Evolutionary conservation across 1,140 invertebrate genomes (phyloP), one percentile per base, ranked within the genome.

Genomic region (Panagrolaimus sp.): DNA sequence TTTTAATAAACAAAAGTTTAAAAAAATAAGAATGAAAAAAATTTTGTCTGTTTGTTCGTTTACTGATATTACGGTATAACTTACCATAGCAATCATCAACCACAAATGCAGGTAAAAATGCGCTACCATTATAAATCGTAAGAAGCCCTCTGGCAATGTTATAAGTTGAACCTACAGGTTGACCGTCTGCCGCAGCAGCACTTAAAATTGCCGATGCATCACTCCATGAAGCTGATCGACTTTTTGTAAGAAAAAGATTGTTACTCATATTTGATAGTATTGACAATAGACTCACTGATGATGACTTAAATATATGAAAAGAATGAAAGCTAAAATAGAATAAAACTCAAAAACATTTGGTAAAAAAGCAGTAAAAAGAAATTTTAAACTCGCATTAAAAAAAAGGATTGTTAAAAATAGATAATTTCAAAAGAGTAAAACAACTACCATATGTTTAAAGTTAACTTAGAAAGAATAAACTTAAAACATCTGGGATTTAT

Each of bases 101-200:
- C 25, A 77, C 76, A 70, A 78, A 77, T 20, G 76, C 75, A 31
- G 75, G 76, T 25, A 77, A 63, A 44, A 77, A 77, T 5, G 75
- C 75, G 16, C 70, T 76, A 9, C 76, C 75, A 14, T 75, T 64
- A 63, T 77, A 75, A 63, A 78, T 76, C 9, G 63, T 67, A 2
- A 70, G 27, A 9, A 78, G 65, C 5, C 76, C 76, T 61, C 67
- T 31, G 14, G 76, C 68, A 63, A 78, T 74, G 31, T 57, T 73
- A 48, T 51, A 74, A 25, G 63, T 62, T 42, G 68, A 27, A 64
- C 63, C 23, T 53, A 53, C 31, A 62, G 53, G 25, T 27, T 45
- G 27, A 27, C 51, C 51, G 20, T 57, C 51, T 13, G 65, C 48
- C 2, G 31, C 31, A 2, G 31, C 31, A 16, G 65, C 13, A 20